Percentiles rank a stretch among this genome's conserved stretches.
Evolutionary conservation across 1,140 invertebrate genomes (phyloP).

Genomic region (Orius laevigatus): DNA sequence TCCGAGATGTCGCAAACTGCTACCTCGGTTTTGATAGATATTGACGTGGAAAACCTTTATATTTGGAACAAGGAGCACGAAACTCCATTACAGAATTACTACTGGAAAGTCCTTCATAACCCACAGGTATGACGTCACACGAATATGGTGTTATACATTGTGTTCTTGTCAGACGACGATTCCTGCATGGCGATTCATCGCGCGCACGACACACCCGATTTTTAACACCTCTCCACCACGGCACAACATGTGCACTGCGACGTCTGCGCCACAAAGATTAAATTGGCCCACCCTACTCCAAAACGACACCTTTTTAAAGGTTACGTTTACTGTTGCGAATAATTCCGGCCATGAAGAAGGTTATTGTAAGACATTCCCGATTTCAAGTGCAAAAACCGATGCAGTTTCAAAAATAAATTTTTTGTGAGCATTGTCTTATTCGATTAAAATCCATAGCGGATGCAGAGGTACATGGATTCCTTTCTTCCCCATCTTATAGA

Average conservation of each 20-base stretch:
- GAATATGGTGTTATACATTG: background rate
- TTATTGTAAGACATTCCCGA: constrained; percentile 3
- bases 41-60: constrained; percentile 13
- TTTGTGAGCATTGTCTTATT: too few species aligned
- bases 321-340: constrained; percentile 17
- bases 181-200: constrained; percentile 17
- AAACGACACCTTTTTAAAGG: constrained; percentile 10
- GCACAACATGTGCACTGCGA: constrained; percentile 13
- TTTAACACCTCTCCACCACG: constrained; percentile 11
- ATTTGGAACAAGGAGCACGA: constrained; percentile 12
- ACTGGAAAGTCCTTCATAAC: constrained; percentile 19
- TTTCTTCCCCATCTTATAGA: too few species aligned
- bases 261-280: constrained; percentile 13
- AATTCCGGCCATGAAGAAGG: constrained; percentile 9
- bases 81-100: constrained; percentile 17
- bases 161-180: constrained; percentile 4
- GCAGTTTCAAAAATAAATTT: background rate
- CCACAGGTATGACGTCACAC: constrained; percentile 5
- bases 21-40: constrained; percentile 16
- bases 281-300: constrained; percentile 13
- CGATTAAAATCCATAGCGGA: too few species aligned
- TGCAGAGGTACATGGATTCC: too few species aligned
- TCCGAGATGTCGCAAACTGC: constrained; percentile 18
- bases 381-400: constrained; percentile 6
- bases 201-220: constrained; percentile 19